These are phyloP conservation scores for Agrotis ipsilon DNA, from an alignment of 2,888 invertebrate species.

Conservation along the genomic window DNA sequence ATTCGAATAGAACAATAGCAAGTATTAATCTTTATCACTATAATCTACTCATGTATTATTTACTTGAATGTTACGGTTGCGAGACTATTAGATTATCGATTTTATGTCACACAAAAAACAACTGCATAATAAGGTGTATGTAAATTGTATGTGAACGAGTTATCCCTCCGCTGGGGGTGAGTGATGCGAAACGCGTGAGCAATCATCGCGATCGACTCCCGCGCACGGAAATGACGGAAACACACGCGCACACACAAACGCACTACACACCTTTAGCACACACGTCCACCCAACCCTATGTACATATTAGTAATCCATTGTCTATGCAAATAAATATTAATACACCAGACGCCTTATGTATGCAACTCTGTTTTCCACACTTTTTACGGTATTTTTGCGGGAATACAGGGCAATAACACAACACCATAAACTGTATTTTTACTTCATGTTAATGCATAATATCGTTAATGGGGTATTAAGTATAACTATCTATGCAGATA, in stretches of 20 bases:
- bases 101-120: constrained; percentile 79
- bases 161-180: constrained; percentile 86
- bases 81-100: constrained; percentile 82
- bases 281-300: constrained; percentile 46
- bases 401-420: constrained; percentile 64
- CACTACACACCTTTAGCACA: constrained; percentile 57
- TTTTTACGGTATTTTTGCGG: constrained; percentile 71
- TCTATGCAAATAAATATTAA: constrained; percentile 85
- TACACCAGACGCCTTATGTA: constrained; percentile 76
- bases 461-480: constrained; percentile 67
- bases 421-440: constrained; percentile 61
- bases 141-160: constrained; percentile 88
- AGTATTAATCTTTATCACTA: constrained; percentile 51
- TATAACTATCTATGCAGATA: constrained; percentile 69
- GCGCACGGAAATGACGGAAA: constrained; percentile 88
- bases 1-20: constrained; percentile 45
- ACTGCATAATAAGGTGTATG: constrained; percentile 84
- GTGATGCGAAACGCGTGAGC: constrained; percentile 91
- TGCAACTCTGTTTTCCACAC: constrained; percentile 76
- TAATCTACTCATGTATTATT: constrained; percentile 60
- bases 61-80: constrained; percentile 57
- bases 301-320: constrained; percentile 83
- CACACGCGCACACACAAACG: constrained; percentile 74
- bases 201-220: constrained; percentile 88
- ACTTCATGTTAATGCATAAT: constrained; percentile 60